A percentile compares a stretch with the other conserved stretches of the same genome.
These are phyloP conservation scores for Lota lota DNA, from an alignment of 2,113 vertebrate genomes.

Conservation along the genomic window DNA sequence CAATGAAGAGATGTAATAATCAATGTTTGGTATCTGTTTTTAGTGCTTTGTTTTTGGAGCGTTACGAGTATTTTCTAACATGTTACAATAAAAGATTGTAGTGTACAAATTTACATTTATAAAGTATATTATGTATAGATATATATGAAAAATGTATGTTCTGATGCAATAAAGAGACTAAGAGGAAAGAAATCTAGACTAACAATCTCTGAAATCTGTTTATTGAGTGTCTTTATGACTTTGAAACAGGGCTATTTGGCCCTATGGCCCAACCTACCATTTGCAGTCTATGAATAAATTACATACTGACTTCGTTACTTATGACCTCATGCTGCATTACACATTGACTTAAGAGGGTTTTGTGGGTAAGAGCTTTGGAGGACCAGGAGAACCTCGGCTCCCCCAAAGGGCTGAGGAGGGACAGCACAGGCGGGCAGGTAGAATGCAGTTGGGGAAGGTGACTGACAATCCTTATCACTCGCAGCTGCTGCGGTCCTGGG, in stretches of 20 bases:
- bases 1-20: constrained; percentile 69
- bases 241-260: background rate
- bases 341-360: too few species aligned
- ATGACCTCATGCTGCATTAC: too few species aligned
- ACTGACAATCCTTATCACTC: too few species aligned
- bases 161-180: constrained; percentile 80
- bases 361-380: too few species aligned
- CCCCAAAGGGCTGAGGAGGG: too few species aligned
- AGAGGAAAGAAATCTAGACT: constrained; percentile 40
- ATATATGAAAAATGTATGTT: constrained; percentile 79
- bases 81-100: constrained; percentile 83
- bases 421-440: too few species aligned
- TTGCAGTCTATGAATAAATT: too few species aligned
- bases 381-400: too few species aligned
- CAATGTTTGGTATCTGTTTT: constrained; percentile 80
- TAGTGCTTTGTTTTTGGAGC: constrained; percentile 79
- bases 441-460: too few species aligned
- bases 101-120: constrained; percentile 84
- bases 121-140: constrained; percentile 61
- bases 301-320: too few species aligned
- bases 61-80: constrained; percentile 80
- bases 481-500: too few species aligned
- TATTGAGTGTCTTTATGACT: constrained; percentile 3
- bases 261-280: too few species aligned
- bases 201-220: background rate